Conservation (phyloP, 2,113 vertebrate species). For the Chlorocebus sabaeus region DNA sequence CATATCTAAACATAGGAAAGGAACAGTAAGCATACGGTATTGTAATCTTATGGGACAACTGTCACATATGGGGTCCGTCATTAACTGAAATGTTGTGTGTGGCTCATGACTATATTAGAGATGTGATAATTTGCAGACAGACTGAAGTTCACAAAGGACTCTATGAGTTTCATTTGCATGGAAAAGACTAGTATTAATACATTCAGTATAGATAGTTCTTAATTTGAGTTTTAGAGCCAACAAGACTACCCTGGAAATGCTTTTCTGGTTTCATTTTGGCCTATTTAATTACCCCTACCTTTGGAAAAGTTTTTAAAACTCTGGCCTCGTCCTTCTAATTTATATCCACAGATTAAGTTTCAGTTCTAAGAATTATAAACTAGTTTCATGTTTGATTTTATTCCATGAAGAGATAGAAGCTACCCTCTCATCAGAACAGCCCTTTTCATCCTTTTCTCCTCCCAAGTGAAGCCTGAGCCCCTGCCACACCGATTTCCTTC, state of each 20-base stretch:
- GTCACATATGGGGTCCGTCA: background rate
- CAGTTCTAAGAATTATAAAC: conserved; percentile 12
- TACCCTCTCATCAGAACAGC: background rate
- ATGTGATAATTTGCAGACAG: background rate
- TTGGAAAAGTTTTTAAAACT: conserved; percentile 13
- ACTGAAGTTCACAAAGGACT: background rate
- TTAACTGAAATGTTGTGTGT: background rate
- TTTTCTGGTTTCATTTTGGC: conserved; percentile 33
- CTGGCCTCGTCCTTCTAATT: conserved; percentile 8
- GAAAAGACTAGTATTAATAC: background rate
- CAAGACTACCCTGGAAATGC: background rate
- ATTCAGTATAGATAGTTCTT: background rate
- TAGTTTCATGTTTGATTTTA: background rate
- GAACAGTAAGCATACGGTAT: background rate
- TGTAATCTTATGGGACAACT: background rate
- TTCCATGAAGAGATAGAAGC: background rate
- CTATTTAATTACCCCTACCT: background rate
- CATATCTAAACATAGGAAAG: background rate
- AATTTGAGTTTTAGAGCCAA: background rate
- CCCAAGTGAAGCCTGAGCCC: background rate
- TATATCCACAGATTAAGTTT: background rate
- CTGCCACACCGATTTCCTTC: background rate
- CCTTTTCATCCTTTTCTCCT: background rate
- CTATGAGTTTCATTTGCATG: background rate
- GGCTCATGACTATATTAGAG: background rate